Base-by-base conservation (phyloP, 1,140 invertebrate genomes). In the Artemia franciscana region DNA sequence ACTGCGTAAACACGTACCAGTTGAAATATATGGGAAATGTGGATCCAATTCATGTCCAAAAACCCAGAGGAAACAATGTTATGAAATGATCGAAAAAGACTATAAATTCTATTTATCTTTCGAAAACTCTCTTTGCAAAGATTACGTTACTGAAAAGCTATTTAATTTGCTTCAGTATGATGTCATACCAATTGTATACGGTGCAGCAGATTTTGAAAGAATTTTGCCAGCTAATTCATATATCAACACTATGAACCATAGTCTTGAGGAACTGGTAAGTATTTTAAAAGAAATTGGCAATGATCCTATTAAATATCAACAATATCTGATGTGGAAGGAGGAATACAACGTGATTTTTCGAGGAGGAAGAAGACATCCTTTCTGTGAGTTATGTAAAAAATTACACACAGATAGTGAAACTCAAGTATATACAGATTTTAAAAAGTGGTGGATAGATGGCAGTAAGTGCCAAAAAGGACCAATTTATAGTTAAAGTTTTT, bases 11-110 rank as follows among this genome's bases (percentile, higher is more conserved):
- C 70, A 74, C 62, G 72, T 79, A 7, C 56, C 69, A 24, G 75
- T 79, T 5, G 76, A 78, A 64, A 72, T 77, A 26, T 79, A 73
- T 65, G 78, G 78, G 26, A 65, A 63, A 0, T 79, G 78, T 67
- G 68, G 68, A 5, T 59, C 62, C 24, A 28, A 62, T 4, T n/a
- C 3, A 5, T 65, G 66, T 30, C 30, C 60, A n/a, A 24, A 26
- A 5, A 26, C 59, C 5, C 24, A 65, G 4, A 21, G 27, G 3
- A 12, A 57, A 1, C 59, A 66, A 5, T 73, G 71, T 57, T 69
- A 67, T 30, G 24, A 65, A 24, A 67, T 64, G 27, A 28, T 70
- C 21, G 39, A 59, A 15, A 39, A 67, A 62, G 63, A 65, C 23
- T 65, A 65, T 26, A 65, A 65, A 56, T 65, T 65, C 59, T 65